Percentiles rank a stretch among this genome's conserved stretches.
Evolutionary conservation across 2,797 vertebrate genomes (phyloP).

Genomic region (Hyperoplus immaculatus): DNA sequence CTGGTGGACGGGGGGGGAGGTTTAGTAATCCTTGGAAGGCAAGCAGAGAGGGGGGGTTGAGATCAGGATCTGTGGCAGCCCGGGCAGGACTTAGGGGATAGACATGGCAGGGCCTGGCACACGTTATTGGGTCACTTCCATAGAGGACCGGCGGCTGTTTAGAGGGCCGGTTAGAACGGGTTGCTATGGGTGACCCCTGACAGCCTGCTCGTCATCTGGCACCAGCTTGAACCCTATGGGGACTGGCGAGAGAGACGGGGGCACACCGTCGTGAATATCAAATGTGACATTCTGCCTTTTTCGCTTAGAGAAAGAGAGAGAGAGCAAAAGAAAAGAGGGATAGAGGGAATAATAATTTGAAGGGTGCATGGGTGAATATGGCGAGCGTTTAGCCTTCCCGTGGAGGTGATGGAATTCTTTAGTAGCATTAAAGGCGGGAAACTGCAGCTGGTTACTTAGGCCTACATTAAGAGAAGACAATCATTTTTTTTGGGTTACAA

Average conservation of each 20-base stretch:
- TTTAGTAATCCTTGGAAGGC: slow-evolving; percentile 43
- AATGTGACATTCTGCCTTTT: slow-evolving; percentile 81
- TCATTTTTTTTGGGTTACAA: no score
- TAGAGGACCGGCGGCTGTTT: slow-evolving; percentile 68
- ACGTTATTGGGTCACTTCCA: slow-evolving; percentile 79
- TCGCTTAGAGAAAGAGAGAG: slow-evolving; percentile 33
- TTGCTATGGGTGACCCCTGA: slow-evolving; percentile 78
- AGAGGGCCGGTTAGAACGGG: slow-evolving; percentile 57
- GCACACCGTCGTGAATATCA: slow-evolving; percentile 73
- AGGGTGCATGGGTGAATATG: slow-evolving; percentile 37
- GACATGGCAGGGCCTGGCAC: slow-evolving; percentile 52
- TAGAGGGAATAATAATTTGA: slow-evolving; percentile 41
- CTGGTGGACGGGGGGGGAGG: background rate
- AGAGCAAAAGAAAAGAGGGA: slow-evolving; percentile 19
- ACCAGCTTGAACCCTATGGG: slow-evolving; percentile 64
- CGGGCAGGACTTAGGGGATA: slow-evolving; percentile 9
- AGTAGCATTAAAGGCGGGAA: background rate
- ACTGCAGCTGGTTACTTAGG: no score
- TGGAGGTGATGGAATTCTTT: slow-evolving; percentile 8
- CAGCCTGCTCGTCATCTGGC: slow-evolving; percentile 83
- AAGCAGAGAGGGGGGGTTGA: slow-evolving; percentile 27
- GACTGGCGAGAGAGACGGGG: slow-evolving; percentile 58
- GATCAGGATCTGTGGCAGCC: slow-evolving; percentile 51
- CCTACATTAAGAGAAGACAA: no score
- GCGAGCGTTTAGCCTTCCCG: slow-evolving; percentile 20